Conservation (phyloP, 1,140 invertebrate species). For the Onthophagus taurus region DNA sequence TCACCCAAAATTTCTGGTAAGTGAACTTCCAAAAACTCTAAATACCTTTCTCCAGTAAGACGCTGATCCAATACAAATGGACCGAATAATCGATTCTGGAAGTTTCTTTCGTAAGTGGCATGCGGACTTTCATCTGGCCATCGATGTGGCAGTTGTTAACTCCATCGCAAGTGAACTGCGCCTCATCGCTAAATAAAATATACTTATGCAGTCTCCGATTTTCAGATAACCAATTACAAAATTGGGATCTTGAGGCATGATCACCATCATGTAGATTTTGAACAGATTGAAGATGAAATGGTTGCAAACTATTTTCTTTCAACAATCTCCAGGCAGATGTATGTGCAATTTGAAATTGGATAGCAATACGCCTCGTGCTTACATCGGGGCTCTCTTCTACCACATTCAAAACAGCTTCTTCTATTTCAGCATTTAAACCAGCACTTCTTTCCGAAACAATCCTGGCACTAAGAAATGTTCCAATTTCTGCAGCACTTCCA, state of each 20-base stretch:
- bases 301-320: too few relatives aligned
- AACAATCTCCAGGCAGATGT: too few relatives aligned
- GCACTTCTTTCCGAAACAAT: not conserved
- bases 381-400: not conserved
- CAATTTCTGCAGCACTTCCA: not conserved
- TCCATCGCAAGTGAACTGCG: slow-evolving; percentile 9
- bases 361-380: not conserved
- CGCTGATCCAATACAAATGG: too few relatives aligned
- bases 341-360: not conserved
- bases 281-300: too few relatives aligned
- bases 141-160: slow-evolving; percentile 11
- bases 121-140: slow-evolving; percentile 7
- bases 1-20: too few relatives aligned
- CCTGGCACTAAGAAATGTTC: not conserved
- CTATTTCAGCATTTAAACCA: not conserved
- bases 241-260: too few relatives aligned
- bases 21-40: too few relatives aligned
- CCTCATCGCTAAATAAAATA: slow-evolving; percentile 10
- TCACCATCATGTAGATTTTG: too few relatives aligned
- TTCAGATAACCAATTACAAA: too few relatives aligned
- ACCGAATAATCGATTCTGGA: too few relatives aligned
- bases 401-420: not conserved
- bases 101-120: slow-evolving; percentile 3
- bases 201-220: not conserved
- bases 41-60: too few relatives aligned